Evolutionary conservation across 92 coral and sea anemone genomes (phyloP).

Genomic region (Porites cylindrica): DNA sequence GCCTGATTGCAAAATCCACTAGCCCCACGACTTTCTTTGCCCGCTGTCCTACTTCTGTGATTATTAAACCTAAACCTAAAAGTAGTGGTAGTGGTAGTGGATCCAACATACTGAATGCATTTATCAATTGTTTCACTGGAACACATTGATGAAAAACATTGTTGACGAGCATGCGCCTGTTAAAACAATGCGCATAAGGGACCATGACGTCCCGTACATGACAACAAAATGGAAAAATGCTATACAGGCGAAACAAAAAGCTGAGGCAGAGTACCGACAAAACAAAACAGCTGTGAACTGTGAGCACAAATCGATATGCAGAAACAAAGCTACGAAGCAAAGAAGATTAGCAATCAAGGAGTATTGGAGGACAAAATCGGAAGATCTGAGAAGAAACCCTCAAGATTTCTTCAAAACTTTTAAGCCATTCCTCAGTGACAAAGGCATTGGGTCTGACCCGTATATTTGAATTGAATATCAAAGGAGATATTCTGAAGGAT

Average conservation of each 20-base stretch:
- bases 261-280: constrained; percentile 31
- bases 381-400: constrained; percentile 18
- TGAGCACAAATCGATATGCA: constrained; percentile 13
- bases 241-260: constrained; percentile 25
- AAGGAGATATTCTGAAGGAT: constrained; percentile 23
- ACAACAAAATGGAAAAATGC: constrained; percentile 36
- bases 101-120: no score
- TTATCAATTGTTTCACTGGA: no score
- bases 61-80: no score
- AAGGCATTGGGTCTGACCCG: constrained; percentile 13
- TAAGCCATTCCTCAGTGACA: constrained; percentile 3
- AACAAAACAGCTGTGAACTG: constrained; percentile 35
- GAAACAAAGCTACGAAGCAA: constrained; percentile 43
- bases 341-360: constrained; percentile 21
- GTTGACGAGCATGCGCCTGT: neutral
- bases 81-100: no score
- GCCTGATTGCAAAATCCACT: no score
- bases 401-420: constrained; percentile 6
- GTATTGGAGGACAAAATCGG: constrained; percentile 27
- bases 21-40: no score
- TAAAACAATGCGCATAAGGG: neutral
- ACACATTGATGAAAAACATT: no score
- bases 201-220: constrained; percentile 30
- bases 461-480: neutral
- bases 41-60: no score